These are phyloP conservation scores for Leuciscus idus DNA, from an alignment of 2,113 vertebrate genomes.

Conservation along the genomic window DNA sequence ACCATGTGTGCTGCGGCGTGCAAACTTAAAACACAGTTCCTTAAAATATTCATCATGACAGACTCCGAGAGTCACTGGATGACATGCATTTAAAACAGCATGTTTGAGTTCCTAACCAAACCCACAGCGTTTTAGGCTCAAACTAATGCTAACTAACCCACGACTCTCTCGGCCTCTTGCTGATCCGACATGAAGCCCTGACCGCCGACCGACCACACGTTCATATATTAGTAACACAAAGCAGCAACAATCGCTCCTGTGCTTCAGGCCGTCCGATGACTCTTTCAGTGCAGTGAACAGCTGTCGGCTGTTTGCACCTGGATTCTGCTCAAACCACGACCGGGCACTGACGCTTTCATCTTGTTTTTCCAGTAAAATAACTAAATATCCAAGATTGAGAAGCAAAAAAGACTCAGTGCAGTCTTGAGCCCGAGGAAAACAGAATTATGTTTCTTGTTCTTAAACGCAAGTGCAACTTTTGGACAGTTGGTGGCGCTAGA, in stretches of 20 bases:
- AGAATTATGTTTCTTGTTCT: too few relatives aligned
- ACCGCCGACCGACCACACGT: conserved; percentile 3
- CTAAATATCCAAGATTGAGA: too few relatives aligned
- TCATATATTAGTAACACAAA: not conserved
- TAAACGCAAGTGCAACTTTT: too few relatives aligned
- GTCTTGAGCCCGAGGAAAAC: too few relatives aligned
- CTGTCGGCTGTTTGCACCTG: not conserved
- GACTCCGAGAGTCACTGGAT: not conserved
- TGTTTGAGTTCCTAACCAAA: not conserved
- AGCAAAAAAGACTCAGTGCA: too few relatives aligned
- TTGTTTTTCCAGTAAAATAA: not conserved
- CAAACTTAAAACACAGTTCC: too few relatives aligned
- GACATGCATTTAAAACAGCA: not conserved
- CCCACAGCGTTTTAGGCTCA: not conserved
- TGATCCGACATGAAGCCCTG: not conserved
- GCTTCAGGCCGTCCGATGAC: too few relatives aligned
- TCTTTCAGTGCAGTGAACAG: not conserved
- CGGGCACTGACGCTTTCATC: not conserved
- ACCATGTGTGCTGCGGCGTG: not conserved
- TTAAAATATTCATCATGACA: conserved; percentile 5
- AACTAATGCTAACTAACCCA: not conserved
- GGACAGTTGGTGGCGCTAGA: too few relatives aligned
- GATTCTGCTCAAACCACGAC: not conserved
- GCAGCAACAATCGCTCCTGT: not conserved
- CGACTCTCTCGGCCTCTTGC: not conserved